A percentile compares a stretch with the other conserved stretches of the same genome.
Evolutionary conservation across 2,797 vertebrate species (phyloP).

Genomic region (Harpagifer antarcticus): DNA sequence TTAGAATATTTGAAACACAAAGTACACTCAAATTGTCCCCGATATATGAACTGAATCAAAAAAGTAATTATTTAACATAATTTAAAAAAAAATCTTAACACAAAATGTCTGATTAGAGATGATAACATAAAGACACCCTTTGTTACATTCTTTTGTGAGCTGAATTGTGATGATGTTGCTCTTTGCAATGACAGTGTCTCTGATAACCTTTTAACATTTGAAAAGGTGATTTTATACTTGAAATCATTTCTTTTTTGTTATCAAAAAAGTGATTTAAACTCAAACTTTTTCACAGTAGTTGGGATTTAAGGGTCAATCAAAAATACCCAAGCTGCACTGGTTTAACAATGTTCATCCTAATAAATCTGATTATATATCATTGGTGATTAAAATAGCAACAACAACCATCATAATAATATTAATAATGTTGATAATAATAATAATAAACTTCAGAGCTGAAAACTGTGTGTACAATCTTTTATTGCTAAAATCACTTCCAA

Average conservation of each 20-base stretch:
- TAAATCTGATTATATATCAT: background rate
- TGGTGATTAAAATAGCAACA: too few relatives aligned
- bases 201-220: background rate
- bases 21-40: background rate
- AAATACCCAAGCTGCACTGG: background rate
- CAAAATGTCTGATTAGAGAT: background rate
- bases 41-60: background rate
- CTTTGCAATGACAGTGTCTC: background rate
- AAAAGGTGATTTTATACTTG: background rate
- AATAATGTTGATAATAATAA: background rate
- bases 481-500: slow-evolving; percentile 26
- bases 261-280: background rate
- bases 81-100: background rate
- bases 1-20: background rate
- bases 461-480: background rate
- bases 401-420: background rate
- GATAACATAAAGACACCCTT: background rate
- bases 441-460: background rate
- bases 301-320: background rate
- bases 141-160: too few relatives aligned
- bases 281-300: too few relatives aligned
- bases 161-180: background rate
- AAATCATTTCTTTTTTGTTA: too few relatives aligned
- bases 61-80: background rate
- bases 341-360: background rate